Evolutionary conservation across 2,113 vertebrate genomes (phyloP).

Genomic region (Candoia aspera): DNA sequence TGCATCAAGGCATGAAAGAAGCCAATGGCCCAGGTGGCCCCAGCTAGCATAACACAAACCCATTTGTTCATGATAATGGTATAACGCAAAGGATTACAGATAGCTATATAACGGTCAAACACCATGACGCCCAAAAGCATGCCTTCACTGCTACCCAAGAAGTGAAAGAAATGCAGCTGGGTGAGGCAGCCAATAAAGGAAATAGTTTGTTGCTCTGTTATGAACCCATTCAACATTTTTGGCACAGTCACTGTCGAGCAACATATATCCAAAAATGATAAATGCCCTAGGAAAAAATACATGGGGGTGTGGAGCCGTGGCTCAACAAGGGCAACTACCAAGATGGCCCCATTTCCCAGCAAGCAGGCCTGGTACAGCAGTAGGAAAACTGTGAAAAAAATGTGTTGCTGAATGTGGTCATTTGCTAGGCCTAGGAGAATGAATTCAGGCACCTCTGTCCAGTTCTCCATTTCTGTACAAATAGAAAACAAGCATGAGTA

Average conservation of each 20-base stretch:
- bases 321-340: conserved; percentile 30
- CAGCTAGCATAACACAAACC: not conserved
- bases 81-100: conserved; percentile 16
- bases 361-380: conserved; percentile 42
- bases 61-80: not conserved
- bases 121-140: conserved; percentile 21
- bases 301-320: conserved; percentile 44
- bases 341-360: conserved; percentile 39
- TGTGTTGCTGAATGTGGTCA: not conserved
- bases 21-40: not conserved
- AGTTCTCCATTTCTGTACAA: conserved; percentile 28
- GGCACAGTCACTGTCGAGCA: conserved; percentile 54
- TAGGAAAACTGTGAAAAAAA: conserved; percentile 37
- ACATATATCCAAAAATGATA: conserved; percentile 54
- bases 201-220: conserved; percentile 34
- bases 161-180: conserved; percentile 21
- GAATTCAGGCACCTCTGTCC: conserved; percentile 46
- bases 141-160: conserved; percentile 1
- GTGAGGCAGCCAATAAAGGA: conserved; percentile 20
- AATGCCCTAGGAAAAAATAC: conserved; percentile 63
- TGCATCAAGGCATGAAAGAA: conserved; percentile 51
- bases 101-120: conserved; percentile 5
- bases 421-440: conserved; percentile 46
- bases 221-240: conserved; percentile 52
- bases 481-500: not conserved